Evolutionary conservation across 2,797 vertebrate genomes (phyloP).

Genomic region (Melopsittacus undulatus): DNA sequence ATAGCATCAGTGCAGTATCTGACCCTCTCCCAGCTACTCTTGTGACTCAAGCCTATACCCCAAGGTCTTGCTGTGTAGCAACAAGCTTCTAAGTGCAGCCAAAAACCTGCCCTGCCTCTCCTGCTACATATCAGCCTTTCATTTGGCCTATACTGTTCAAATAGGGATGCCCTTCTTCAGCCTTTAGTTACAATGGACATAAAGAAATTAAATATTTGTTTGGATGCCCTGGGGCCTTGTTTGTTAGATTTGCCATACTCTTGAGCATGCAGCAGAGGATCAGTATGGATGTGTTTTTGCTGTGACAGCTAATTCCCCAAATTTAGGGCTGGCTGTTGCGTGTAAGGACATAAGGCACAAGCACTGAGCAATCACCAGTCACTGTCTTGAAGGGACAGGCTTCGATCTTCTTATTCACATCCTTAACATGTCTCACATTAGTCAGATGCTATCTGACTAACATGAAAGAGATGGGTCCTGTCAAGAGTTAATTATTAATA

Average conservation of each 20-base stretch:
- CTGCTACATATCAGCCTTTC: not conserved
- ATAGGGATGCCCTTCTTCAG: too few species aligned
- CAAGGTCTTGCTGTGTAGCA: not conserved
- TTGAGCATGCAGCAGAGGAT: not conserved
- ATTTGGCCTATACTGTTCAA: not conserved
- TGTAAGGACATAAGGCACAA: rapidly evolving
- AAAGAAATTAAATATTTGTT: not conserved
- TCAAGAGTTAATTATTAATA: not conserved
- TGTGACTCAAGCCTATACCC: not conserved
- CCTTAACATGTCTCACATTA: not conserved
- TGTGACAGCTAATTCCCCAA: not conserved
- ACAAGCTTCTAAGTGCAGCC: not conserved
- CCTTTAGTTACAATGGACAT: not conserved
- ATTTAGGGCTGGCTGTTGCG: not conserved
- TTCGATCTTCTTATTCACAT: not conserved
- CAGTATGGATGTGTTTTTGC: rapidly evolving
- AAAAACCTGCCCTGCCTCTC: not conserved
- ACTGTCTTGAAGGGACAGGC: not conserved
- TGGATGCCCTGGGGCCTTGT: not conserved
- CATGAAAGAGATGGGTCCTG: not conserved
- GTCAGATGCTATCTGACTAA: not conserved
- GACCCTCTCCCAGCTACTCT: not conserved
- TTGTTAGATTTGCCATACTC: not conserved
- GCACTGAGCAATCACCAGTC: not conserved
- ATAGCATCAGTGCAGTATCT: rapidly evolving